Conservation (phyloP, 2,888 invertebrate species). For the Rhingia campestris region DNA sequence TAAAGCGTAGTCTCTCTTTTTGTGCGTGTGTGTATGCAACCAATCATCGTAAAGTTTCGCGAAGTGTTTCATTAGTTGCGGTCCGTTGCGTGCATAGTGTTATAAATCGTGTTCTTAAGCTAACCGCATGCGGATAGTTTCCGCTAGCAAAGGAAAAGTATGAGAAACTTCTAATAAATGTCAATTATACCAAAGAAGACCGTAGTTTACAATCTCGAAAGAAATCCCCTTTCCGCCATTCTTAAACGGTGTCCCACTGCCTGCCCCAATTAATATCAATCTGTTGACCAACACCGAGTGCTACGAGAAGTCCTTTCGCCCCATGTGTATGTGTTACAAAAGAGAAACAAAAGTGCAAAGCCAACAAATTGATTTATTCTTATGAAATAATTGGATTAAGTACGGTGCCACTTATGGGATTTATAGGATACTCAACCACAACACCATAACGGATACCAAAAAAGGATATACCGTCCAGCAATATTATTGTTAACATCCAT, state of each 20-base stretch:
- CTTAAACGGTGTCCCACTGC: slow-evolving; percentile 24
- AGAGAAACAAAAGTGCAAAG: slow-evolving; percentile 56
- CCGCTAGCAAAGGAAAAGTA: background rate
- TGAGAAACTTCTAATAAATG: slow-evolving; percentile 9
- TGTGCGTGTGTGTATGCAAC: background rate
- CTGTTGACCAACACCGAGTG: slow-evolving; percentile 45
- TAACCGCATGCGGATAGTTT: slow-evolving; percentile 1
- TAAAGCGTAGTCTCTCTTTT: background rate
- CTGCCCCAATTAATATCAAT: slow-evolving; percentile 67
- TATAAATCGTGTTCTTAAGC: background rate
- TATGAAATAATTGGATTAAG: slow-evolving; percentile 73
- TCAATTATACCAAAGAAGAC: slow-evolving; percentile 14
- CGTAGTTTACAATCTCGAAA: background rate
- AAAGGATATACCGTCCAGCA: slow-evolving; percentile 61
- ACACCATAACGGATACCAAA: slow-evolving; percentile 60
- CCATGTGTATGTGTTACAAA: slow-evolving; percentile 6
- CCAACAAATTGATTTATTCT: slow-evolving; percentile 74
- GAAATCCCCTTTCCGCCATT: slow-evolving; percentile 6
- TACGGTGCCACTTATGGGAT: slow-evolving; percentile 61
- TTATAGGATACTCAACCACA: slow-evolving; percentile 63
- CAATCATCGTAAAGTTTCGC: background rate
- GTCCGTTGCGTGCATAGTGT: background rate
- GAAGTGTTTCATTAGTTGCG: slow-evolving; percentile 8
- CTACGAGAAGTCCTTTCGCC: slow-evolving; percentile 21
- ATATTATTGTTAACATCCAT: slow-evolving; percentile 55